Evolutionary conservation across 2,113 vertebrate species (phyloP), one percentile per base, ranked within the genome.

Genomic region (Panurus biarmicus): DNA sequence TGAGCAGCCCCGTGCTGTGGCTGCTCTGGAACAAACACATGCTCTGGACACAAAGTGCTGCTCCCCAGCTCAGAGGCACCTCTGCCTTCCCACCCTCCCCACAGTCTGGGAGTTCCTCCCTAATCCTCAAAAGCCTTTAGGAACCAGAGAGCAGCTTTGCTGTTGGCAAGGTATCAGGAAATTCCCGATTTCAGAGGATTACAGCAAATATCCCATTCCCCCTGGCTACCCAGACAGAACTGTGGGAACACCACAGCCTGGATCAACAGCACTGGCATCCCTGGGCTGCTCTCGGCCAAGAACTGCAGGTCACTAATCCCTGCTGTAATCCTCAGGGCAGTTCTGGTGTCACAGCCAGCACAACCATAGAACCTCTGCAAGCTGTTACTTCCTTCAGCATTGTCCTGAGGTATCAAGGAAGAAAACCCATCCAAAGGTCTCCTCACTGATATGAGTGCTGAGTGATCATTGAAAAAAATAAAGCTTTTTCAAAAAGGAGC

Each of bases 21-120:
- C 45, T 0, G 2, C 62, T 6, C 73, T 11, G 36, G 60, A n/a
- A 11, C 13, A 18, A n/a, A 29, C 5, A 28, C 51, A 9, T 1
- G 1, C 15, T 58, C 65, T 26, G 50, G 56, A 26, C 24, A 62
- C 24, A 62, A 38, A 3, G 45, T 78, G 74, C 58, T 70, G 54
- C 80, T 64, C 64, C 20, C 4, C 74, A 65, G 60, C 75, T 21
- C 61, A 56, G 31, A n/a, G 17, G 13, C n/a, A 62, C 9, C 47
- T 64, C 71, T 61, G 24, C 64, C 31, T 56, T 50, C 61, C 47
- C 56, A 38, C 33, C 44, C 18, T 71, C 17, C 40, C 18, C 31
- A 38, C 16, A 9, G 6, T 14, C 9, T 22, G 54, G 17, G 69
- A n/a, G 5, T 4, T 57, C 26, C 4, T 15, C 42, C 45, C 13